Evolutionary conservation across 2,888 invertebrate genomes (phyloP), one percentile per base, ranked within the genome.

Genomic region (Teleogryllus oceanicus): DNA sequence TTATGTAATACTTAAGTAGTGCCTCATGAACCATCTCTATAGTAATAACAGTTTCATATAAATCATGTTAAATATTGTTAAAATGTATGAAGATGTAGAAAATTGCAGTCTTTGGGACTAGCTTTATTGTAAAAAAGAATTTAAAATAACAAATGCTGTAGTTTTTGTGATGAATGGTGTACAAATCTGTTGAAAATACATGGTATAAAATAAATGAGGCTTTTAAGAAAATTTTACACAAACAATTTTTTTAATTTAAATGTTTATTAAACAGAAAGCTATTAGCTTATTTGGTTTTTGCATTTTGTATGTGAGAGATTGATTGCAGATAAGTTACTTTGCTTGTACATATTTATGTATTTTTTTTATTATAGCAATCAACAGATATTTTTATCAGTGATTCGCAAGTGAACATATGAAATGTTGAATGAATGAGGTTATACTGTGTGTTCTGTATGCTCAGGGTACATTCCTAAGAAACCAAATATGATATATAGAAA

Each of bases 11-110:
- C 62, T 18, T 62, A 37, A 62, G 62, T 62, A 62, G 62, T 62
- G 62, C 62, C 62, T 62, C 62, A 62, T 62, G 62, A 62, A 62
- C 62, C 62, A 62, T 62, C 62, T 62, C 62, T 62, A 62, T 62
- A 62, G 62, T 62, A 62, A 62, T 62, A 62, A 62, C 62, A 62
- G 62, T 62, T 62, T 62, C 62, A 62, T 62, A 62, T 62, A 62
- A 62, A 62, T 62, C 62, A 62, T 62, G 62, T 62, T 62, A 62
- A 37, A 62, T 62, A 62, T 62, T 62, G 62, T 62, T 62, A 62
- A 18, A 18, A 62, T 62, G 62, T 62, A 62, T 62, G 13, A 62
- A 18, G n/a, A 62, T 18, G 62, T 62, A 62, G 62, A 62, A 62
- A n/a, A 37, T 37, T 37, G 37, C 37, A 37, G 37, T 37, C 37